Evolutionary conservation across 1,140 invertebrate genomes (phyloP).

Genomic region (Dreissena polymorpha): DNA sequence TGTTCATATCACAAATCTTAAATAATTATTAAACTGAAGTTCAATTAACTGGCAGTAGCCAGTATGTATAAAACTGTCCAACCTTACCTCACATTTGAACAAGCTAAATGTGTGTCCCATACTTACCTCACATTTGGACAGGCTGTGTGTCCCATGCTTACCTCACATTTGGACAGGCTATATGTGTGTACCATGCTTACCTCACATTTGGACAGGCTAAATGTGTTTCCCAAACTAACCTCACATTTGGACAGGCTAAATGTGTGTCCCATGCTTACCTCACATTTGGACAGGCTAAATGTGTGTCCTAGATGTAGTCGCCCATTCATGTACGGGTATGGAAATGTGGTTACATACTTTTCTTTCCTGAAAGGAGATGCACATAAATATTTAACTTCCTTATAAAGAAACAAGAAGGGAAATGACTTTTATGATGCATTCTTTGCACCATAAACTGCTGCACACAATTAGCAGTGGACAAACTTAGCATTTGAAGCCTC

Average conservation of each 20-base stretch:
- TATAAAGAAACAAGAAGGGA: no score
- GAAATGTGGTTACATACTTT: conserved; percentile 97
- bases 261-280: conserved; percentile 93
- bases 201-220: conserved; percentile 98
- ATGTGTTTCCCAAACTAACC: conserved; percentile 98
- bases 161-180: conserved; percentile 97
- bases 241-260: conserved; percentile 99
- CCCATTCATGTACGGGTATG: conserved; percentile 99
- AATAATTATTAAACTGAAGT: no score
- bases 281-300: conserved; percentile 98
- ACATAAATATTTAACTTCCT: background rate
- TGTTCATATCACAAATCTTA: no score
- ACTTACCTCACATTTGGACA: conserved; percentile 95
- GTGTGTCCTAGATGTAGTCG: conserved; percentile 98
- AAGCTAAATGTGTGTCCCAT: no score
- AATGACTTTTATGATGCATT: no score
- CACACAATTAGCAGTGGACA: no score
- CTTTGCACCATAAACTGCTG: no score
- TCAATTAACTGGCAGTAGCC: no score
- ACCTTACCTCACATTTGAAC: no score
- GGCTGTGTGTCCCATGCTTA: conserved; percentile 92
- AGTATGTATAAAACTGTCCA: no score
- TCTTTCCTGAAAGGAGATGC: conserved; percentile 82
- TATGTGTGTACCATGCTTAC: conserved; percentile 93
- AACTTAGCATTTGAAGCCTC: no score